Evolutionary conservation across 1,140 invertebrate genomes (phyloP).

Genomic region (Bombus balteatus): DNA sequence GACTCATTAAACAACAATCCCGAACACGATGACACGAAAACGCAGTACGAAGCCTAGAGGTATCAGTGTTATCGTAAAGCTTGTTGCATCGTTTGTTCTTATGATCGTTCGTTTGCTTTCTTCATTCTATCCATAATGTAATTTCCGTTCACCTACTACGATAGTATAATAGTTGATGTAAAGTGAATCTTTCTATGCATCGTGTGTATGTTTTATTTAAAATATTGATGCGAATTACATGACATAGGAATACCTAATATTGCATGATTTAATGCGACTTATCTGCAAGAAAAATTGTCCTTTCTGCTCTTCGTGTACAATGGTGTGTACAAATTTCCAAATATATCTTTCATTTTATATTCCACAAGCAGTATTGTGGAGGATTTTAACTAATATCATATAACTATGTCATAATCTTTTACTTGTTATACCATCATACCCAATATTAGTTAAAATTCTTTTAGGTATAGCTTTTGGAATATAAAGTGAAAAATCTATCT

Average conservation of each 20-base stretch:
- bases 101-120: neutral
- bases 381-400: neutral
- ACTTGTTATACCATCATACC: no score
- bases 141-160: neutral
- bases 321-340: neutral
- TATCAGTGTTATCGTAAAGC: conserved; percentile 58
- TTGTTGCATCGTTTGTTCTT: conserved; percentile 23
- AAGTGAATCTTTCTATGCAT: neutral
- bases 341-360: neutral
- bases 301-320: neutral
- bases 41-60: conserved; percentile 75
- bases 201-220: neutral
- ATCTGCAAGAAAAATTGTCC: neutral
- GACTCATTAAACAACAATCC: conserved; percentile 77
- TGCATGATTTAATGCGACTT: conserved; percentile 1
- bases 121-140: neutral
- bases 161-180: neutral
- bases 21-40: conserved; percentile 73
- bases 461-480: no score
- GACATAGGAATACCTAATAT: neutral
- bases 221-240: neutral
- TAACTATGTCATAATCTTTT: neutral
- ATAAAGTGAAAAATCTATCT: no score
- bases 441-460: no score
- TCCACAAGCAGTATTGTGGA: neutral